Evolutionary conservation across 2,888 invertebrate species (phyloP).

Genomic region (Atethmia centrago): DNA sequence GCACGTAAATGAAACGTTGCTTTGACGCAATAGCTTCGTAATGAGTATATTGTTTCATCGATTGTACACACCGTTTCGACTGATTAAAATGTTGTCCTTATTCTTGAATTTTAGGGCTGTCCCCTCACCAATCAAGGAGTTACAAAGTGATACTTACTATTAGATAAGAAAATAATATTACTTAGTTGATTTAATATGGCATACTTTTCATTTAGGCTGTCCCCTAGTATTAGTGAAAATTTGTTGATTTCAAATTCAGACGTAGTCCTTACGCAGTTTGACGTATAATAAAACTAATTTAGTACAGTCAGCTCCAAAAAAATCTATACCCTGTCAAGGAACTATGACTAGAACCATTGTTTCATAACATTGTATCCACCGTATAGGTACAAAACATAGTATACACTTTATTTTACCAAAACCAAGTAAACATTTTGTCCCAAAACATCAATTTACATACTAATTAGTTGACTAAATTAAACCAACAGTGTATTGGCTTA

Average conservation of each 20-base stretch:
- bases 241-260: not conserved
- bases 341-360: too few relatives aligned
- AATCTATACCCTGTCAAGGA: too few relatives aligned
- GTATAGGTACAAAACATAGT: not conserved
- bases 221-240: not conserved
- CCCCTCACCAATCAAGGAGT: not conserved
- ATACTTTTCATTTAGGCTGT: not conserved
- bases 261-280: too few relatives aligned
- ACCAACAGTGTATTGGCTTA: too few relatives aligned
- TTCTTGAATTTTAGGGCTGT: conserved; percentile 32
- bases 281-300: too few relatives aligned
- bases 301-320: too few relatives aligned
- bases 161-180: not conserved
- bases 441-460: too few relatives aligned
- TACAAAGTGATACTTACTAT: not conserved
- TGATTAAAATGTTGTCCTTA: conserved; percentile 36
- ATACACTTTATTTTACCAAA: not conserved
- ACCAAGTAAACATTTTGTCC: not conserved
- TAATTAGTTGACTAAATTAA: too few relatives aligned
- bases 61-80: conserved; percentile 26
- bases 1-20: conserved; percentile 23
- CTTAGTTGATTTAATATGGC: not conserved
- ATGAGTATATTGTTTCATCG: conserved; percentile 39
- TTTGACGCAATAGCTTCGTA: conserved; percentile 18
- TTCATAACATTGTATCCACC: too few relatives aligned